A percentile compares a stretch with the other conserved stretches of the same genome.
These are phyloP conservation scores for Caenorhabditis sp. DNA, from an alignment of 2,888 invertebrate genomes.

Conservation along the genomic window DNA sequence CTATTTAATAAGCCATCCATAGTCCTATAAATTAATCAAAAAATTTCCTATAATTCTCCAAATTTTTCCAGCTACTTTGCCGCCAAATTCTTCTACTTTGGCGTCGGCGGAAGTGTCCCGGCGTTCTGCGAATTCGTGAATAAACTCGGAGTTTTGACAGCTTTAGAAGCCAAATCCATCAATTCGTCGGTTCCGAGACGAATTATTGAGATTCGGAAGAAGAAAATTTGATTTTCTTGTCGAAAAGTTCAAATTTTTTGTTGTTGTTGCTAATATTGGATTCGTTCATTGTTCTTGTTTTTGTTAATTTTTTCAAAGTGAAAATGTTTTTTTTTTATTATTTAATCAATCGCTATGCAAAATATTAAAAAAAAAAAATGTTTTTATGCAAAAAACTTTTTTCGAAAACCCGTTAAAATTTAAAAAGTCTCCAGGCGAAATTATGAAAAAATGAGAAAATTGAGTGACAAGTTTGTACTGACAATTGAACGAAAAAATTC, in stretches of 20 bases:
- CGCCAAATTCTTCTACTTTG: slow-evolving; percentile 95
- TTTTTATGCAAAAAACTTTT: no score
- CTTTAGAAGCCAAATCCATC: slow-evolving; percentile 40
- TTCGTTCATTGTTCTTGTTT: no score
- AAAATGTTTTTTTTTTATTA: no score
- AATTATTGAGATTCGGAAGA: slow-evolving; percentile 65
- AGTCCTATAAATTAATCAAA: background rate
- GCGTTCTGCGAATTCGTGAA: slow-evolving; percentile 88
- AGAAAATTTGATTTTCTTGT: background rate
- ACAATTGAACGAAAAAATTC: slow-evolving; percentile 8
- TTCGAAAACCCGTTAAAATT: no score
- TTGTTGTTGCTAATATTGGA: background rate
- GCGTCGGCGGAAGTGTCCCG: slow-evolving; percentile 92
- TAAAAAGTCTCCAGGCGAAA: no score
- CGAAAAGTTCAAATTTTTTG: background rate
- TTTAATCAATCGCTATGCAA: no score
- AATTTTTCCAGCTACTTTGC: slow-evolving; percentile 87
- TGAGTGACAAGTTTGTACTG: slow-evolving; percentile 43
- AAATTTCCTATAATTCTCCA: background rate
- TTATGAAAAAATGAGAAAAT: no score
- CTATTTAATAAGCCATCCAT: no score
- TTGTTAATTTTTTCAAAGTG: no score
- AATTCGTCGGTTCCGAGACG: slow-evolving; percentile 61
- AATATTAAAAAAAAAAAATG: no score
- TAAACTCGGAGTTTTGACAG: slow-evolving; percentile 53